These are phyloP conservation scores for Galagoides demidoff DNA, from an alignment of 2,797 vertebrate genomes.

Conservation along the genomic window DNA sequence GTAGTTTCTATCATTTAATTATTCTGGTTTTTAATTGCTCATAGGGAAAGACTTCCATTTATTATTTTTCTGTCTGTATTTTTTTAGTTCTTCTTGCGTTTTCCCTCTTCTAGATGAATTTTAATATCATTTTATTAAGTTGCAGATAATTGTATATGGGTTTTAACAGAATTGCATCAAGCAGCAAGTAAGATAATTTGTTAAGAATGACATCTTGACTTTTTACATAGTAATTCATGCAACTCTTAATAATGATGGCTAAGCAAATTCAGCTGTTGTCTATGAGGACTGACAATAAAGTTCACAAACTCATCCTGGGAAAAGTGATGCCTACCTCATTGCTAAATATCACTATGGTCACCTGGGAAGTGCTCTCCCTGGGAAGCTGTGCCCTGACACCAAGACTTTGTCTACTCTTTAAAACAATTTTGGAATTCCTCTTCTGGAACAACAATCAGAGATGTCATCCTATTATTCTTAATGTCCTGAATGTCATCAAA, in stretches of 20 bases:
- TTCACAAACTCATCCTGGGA: too few relatives aligned
- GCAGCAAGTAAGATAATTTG: not conserved
- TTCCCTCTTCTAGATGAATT: not conserved
- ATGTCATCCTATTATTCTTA: too few relatives aligned
- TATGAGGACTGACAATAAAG: not conserved
- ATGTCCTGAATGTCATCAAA: too few relatives aligned
- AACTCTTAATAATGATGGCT: not conserved
- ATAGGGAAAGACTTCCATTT: not conserved
- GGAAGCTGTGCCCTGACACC: too few relatives aligned
- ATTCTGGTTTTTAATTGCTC: conserved; percentile 23
- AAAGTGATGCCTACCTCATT: too few relatives aligned
- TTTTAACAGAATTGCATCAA: conserved; percentile 10
- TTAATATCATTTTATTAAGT: conserved; percentile 33
- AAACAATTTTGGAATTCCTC: too few relatives aligned
- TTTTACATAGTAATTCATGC: not conserved
- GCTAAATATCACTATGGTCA: too few relatives aligned
- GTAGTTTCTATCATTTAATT: not conserved
- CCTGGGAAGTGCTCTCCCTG: too few relatives aligned
- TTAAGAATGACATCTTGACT: conserved; percentile 1
- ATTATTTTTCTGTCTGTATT: not conserved
- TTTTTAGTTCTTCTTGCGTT: conserved; percentile 15
- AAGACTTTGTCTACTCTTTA: too few relatives aligned
- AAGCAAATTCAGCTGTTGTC: not conserved
- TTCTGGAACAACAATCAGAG: too few relatives aligned
- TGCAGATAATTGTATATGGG: not conserved